Evolutionary conservation across 1,140 invertebrate species (phyloP), one percentile per base, ranked within the genome.

Genomic region (Bombus waltoni): DNA sequence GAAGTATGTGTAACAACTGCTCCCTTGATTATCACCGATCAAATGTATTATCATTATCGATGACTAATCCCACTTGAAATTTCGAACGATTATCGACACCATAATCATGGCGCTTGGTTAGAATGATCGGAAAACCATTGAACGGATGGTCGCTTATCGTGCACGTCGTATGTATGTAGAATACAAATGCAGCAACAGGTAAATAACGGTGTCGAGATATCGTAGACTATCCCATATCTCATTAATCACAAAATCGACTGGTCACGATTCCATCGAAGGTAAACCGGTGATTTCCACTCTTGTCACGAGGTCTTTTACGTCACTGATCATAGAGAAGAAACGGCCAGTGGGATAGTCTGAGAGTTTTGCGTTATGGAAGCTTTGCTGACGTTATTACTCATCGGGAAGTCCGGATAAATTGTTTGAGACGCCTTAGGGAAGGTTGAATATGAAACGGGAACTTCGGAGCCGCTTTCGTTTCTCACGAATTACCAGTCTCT

Each of bases 191-290:
- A 59, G 53, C 42, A 47, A 73, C 25, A 11, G n/a, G 28, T 1
- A 44, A 73, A 47, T 3, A 22, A 28, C 15, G 22, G 22, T 35
- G 22, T 28, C 38, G 10, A 74, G n/a, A 59, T 9, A 38, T 22
- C 53, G 6, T 18, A 28, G 25, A 40, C 40, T 28, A 66, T 47
- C 13, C 15, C 5, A 15, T 75, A 53, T 53, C 47, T 53, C 18
- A 53, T 53, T 53, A 53, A 53, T 53, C 47, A 53, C 47, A 22
- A 0, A 62, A 74, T 74, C 57, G 71, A 32, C 15, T 28, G 40
- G 57, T 75, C 80, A 73, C n/a, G 47, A 81, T 73, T 73, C 22
- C n/a, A 22, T 25, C 57, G 80, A 82, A 47, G 42, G 40, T 6
- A 25, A 28, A 28, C 38, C 10, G 22, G 28, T 42, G 35, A 1